A percentile compares a stretch with the other conserved stretches of the same genome.
phyloP scores from a whole-genome alignment of 2,113 vertebrate genomes.

The Plestiodon gilberti region DNA sequence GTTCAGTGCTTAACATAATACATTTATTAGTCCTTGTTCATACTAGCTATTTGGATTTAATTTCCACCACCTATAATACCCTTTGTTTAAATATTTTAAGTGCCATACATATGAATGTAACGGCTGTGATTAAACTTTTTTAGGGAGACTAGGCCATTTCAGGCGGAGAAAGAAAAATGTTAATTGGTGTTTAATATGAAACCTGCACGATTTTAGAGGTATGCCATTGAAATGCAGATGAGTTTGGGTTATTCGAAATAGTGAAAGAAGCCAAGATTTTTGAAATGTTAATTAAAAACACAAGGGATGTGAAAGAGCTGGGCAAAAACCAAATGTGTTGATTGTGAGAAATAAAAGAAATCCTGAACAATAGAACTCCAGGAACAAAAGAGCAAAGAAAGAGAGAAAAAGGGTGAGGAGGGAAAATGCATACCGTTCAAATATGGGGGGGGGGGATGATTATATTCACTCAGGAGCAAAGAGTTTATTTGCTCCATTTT shows the following conservation, averaged over 20 bases:
- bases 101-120: conserved; percentile 32
- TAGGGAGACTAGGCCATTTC: conserved; percentile 37
- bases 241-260: conserved; percentile 35
- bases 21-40: conserved; percentile 41
- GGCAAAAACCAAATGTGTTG: not conserved
- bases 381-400: not conserved
- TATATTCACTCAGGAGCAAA: not conserved
- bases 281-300: conserved; percentile 66
- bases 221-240: conserved; percentile 55
- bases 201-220: conserved; percentile 37
- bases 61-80: conserved; percentile 29
- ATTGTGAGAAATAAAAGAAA: conserved; percentile 43
- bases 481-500: not conserved
- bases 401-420: not conserved
- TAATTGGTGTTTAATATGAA: conserved; percentile 60
- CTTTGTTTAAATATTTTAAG: conserved; percentile 45
- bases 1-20: conserved; percentile 34
- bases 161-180: conserved; percentile 39
- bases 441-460: not conserved
- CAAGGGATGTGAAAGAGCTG: conserved; percentile 21
- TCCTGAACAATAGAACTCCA: conserved; percentile 19
- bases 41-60: conserved; percentile 33
- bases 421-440: accelerated
- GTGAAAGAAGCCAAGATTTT: conserved; percentile 43
- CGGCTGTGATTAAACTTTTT: conserved; percentile 53